Evolutionary conservation across 2,113 vertebrate species (phyloP), one percentile per base, ranked within the genome.

Genomic region (Peromyscus leucopus): DNA sequence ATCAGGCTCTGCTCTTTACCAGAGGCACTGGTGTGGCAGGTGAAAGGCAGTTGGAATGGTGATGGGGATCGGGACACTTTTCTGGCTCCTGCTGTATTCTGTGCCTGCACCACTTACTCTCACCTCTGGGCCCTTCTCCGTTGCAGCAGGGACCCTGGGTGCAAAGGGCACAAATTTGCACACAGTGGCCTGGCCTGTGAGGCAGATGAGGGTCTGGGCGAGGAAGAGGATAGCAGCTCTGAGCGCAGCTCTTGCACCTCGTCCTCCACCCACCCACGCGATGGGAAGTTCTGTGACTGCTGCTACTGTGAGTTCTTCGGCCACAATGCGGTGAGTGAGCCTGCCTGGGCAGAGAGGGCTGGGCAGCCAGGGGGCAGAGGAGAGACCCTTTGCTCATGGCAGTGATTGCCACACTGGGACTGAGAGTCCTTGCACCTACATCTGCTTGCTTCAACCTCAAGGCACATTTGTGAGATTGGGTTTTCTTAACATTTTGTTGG

Each of bases 251-350:
- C 99, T 96, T 99, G 99, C 85, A 99, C 99, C 57, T 99, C 99
- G 0, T 99, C 99, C 69, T 99, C 99, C 95, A 99, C 99, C 93
- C 99, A 99, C 98, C 99, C 99, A 99, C 99, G 99, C 98, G 99
- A 99, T 0, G 99, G 99, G 95, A 99, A 99, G 98, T 99, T 99
- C 99, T 99, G 99, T 36, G 99, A 99, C 98, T 99, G 99, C 99
- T 99, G 99, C 99, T 99, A 99, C 99, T 99, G 99, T 99, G 99
- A 99, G 98, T 99, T 99, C 99, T 99, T 99, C 96, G 99, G 99
- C 98, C 99, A 99, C 98, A 99, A 99, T 0, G 99, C 99, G 99
- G 99, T 99, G 99, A 98, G 98, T 98, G 93, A 74, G 86, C 86
- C 86, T 87, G 63, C 55, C 84, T 84, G 57, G 78, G 85, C 89